phyloP scores from a whole-genome alignment of 2,113 vertebrate genomes.

The Psilopsiagon aymara region DNA sequence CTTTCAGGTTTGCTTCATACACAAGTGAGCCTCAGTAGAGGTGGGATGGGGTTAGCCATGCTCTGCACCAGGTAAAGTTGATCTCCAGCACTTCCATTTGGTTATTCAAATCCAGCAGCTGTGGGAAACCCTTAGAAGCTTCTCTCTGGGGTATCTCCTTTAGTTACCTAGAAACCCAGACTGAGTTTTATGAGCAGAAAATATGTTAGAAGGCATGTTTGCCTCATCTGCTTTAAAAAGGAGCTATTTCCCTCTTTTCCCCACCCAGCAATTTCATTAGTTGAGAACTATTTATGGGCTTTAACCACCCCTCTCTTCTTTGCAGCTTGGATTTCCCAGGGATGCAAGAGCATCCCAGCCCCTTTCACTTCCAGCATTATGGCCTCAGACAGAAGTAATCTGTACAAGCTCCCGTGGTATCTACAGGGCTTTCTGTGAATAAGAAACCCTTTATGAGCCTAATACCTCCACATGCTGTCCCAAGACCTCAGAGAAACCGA shows the following conservation, averaged over 20 bases:
- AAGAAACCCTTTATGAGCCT: constrained; percentile 4
- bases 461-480: background rate
- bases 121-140: background rate
- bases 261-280: constrained; percentile 57
- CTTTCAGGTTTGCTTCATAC: background rate
- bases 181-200: constrained; percentile 63
- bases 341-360: background rate
- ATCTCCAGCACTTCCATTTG: background rate
- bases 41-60: background rate
- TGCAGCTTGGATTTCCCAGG: constrained; percentile 25
- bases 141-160: background rate
- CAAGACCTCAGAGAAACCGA: background rate
- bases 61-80: background rate
- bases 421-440: background rate
- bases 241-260: background rate
- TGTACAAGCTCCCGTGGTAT: background rate
- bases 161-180: constrained; percentile 59
- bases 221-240: constrained; percentile 39
- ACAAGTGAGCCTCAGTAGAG: background rate
- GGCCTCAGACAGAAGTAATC: constrained; percentile 44
- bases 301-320: constrained; percentile 27
- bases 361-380: constrained; percentile 23
- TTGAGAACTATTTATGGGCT: constrained; percentile 47
- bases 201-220: constrained; percentile 35
- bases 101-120: background rate